Evolutionary conservation across 2,888 invertebrate genomes (phyloP), one percentile per base, ranked within the genome.

Genomic region (Sinelater perroti): DNA sequence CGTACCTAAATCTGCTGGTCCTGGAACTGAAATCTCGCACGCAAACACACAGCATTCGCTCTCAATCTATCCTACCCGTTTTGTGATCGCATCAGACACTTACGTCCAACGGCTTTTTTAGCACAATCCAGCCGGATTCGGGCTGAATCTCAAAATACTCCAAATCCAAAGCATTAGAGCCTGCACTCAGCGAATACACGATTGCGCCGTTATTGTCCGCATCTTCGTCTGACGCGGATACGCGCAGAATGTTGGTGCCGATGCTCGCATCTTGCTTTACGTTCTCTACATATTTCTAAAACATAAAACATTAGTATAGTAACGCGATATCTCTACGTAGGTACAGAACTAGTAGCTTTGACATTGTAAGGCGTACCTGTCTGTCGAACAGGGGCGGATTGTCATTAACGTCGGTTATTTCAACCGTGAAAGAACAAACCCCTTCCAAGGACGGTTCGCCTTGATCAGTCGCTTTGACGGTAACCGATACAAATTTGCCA

Each of bases 361-460:
- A 21, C 18, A 24, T 3, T 1, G 21, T 16, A 40, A n/a, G 13
- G 70, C 80, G 81, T 84, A 94, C 95, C 88, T 95, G 95, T 82
- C 95, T 85, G 81, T 95, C 95, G 78, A 96, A 96, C 46, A 95
- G 80, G 5, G 95, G 95, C 4, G 95, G 95, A 79, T 97, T 97
- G 77, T 98, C 98, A 75, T 98, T 99, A 35, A 96, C 94, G 78
- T 98, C 98, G 1, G 95, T 95, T 49, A 98, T 95, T 82, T 96
- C 96, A 38, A 97, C 97, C 10, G 95, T 96, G 77, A 99, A 98
- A 4, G 97, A 97, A 79, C 99, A 99, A 65, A 97, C 97, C 17
- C 97, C 97, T 79, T 97, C 97, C 66, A 99, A 79, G 0, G 95
- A 95, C 1, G 97, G 97, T 76, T 95, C 95, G n/a, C 97, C 99